These are phyloP conservation scores for Gorsachius magnificus DNA, from an alignment of 2,797 vertebrate genomes.

Conservation along the genomic window DNA sequence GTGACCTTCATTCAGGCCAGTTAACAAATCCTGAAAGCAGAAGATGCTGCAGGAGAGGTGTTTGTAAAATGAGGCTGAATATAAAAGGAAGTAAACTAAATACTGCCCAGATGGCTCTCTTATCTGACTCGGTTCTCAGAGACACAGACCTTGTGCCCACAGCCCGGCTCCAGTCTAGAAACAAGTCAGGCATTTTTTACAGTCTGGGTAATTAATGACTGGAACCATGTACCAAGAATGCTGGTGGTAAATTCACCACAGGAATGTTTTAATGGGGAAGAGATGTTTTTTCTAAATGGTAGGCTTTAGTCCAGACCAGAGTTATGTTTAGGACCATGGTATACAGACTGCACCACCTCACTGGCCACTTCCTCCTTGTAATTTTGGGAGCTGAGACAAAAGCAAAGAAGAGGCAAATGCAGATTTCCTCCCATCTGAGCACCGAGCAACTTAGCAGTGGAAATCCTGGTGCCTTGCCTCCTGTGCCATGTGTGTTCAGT, in stretches of 20 bases:
- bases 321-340: neutral
- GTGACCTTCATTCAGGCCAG: neutral
- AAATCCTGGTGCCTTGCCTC: neutral
- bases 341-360: neutral
- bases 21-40: neutral
- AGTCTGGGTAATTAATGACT: neutral
- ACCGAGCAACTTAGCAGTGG: neutral
- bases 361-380: neutral
- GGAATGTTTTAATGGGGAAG: slow-evolving; percentile 42
- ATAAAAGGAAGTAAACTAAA: neutral
- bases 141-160: neutral
- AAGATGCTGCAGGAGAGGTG: neutral
- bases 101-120: neutral
- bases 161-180: neutral
- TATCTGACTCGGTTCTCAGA: neutral
- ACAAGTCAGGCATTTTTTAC: neutral
- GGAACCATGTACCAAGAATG: slow-evolving; percentile 16
- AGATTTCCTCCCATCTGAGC: neutral
- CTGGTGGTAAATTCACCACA: slow-evolving; percentile 20
- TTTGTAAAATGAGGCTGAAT: neutral
- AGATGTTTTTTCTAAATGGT: slow-evolving; percentile 19
- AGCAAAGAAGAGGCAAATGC: neutral
- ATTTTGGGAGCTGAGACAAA: neutral
- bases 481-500: neutral
- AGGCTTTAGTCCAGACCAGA: slow-evolving; percentile 21